Conservation (phyloP, 2,888 invertebrate genomes). For the Amorpha juglandis region DNA sequence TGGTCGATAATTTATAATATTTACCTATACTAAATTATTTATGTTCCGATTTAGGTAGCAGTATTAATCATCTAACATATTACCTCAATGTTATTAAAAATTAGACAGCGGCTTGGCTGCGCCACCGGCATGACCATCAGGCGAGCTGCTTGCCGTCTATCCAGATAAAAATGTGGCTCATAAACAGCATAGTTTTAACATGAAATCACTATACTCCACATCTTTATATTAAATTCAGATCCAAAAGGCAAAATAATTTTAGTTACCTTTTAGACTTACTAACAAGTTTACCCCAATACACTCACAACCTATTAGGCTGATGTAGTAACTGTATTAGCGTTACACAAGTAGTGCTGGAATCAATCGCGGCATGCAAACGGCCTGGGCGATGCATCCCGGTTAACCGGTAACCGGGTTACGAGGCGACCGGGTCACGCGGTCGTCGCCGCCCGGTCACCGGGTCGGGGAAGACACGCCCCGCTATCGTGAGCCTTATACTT, state of each 20-base stretch:
- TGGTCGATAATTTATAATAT: too few relatives aligned
- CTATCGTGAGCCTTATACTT: constrained; percentile 37
- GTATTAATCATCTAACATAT: too few relatives aligned
- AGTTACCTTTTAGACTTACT: not conserved
- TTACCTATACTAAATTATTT: too few relatives aligned
- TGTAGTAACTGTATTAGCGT: constrained; percentile 17
- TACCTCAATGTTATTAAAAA: too few relatives aligned
- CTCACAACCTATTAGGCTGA: not conserved
- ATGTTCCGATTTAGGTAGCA: too few relatives aligned
- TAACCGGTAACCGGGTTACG: constrained; percentile 64
- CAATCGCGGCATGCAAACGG: constrained; percentile 63
- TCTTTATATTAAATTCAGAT: not conserved
- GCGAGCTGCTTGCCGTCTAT: too few relatives aligned
- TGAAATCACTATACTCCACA: too few relatives aligned
- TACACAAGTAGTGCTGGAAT: constrained; percentile 44
- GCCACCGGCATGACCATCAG: too few relatives aligned
- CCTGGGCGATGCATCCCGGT: constrained; percentile 54
- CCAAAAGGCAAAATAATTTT: too few relatives aligned
- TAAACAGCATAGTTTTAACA: too few relatives aligned
- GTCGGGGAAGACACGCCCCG: constrained; percentile 50
- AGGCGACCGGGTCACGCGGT: constrained; percentile 73
- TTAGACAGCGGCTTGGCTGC: too few relatives aligned
- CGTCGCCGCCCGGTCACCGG: constrained; percentile 58
- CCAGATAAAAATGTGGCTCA: too few relatives aligned
- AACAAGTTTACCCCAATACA: not conserved